A percentile compares a stretch with the other conserved stretches of the same genome.
phyloP scores from a whole-genome alignment of 2,113 vertebrate species.

The Chaetodon trifascialis region DNA sequence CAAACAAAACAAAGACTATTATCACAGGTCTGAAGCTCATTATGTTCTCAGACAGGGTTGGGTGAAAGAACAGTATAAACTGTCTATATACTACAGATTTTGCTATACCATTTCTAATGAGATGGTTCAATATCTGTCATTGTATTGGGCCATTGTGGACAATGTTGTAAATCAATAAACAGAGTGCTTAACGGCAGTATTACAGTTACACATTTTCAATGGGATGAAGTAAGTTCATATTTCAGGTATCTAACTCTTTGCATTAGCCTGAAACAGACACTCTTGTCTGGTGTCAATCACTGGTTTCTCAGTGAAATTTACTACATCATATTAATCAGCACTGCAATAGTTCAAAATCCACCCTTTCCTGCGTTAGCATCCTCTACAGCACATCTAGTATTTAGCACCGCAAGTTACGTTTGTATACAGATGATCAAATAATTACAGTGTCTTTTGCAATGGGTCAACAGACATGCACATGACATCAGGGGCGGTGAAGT shows the following conservation, averaged over 20 bases:
- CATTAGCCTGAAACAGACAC: not conserved
- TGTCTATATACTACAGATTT: no score
- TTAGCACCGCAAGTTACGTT: not conserved
- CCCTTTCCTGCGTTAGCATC: not conserved
- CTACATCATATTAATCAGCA: not conserved
- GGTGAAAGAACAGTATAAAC: not conserved
- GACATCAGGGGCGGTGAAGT: slow-evolving; percentile 44
- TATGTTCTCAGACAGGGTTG: no score
- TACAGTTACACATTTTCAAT: not conserved
- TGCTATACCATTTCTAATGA: no score
- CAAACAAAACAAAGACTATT: slow-evolving; percentile 29
- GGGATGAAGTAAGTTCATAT: not conserved
- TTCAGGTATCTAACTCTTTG: not conserved
- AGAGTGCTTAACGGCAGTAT: not conserved
- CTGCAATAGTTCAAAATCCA: not conserved
- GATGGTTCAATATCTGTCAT: not conserved
- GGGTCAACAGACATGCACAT: not conserved
- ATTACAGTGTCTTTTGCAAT: slow-evolving; percentile 41
- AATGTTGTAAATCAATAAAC: not conserved
- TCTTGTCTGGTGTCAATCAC: not conserved
- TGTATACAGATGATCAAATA: not conserved
- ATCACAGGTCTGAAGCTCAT: not conserved
- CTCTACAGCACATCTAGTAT: not conserved
- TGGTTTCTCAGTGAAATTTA: not conserved
- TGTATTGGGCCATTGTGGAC: not conserved